Evolutionary conservation across 1,140 invertebrate species (phyloP).

Genomic region (Drosophila kikkawai): DNA sequence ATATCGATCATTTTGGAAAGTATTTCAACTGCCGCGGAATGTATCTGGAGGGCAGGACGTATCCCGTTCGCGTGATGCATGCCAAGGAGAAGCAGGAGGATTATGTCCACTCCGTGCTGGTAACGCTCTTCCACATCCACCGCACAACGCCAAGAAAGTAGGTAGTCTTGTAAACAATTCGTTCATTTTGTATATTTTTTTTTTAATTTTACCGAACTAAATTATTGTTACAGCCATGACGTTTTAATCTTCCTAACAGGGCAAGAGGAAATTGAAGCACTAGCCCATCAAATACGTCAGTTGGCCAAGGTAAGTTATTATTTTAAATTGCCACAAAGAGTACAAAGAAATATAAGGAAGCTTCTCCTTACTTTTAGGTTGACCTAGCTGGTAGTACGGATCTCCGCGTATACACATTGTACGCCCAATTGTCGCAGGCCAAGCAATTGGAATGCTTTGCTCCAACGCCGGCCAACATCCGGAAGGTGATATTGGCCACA

Average conservation of each 20-base stretch:
- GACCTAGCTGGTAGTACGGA: constrained; percentile 64
- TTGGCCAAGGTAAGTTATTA: constrained; percentile 88
- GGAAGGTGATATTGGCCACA: constrained; percentile 98
- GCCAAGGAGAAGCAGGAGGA: constrained; percentile 92
- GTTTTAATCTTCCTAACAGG: constrained; percentile 99
- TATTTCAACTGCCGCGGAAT: constrained; percentile 96
- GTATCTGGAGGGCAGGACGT: constrained; percentile 95
- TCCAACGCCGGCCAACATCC: constrained; percentile 87
- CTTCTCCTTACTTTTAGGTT: constrained; percentile 10
- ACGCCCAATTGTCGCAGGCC: constrained; percentile 91
- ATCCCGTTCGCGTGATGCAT: constrained; percentile 93
- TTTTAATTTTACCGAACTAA: too few relatives aligned
- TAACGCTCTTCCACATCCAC: constrained; percentile 97
- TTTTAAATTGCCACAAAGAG: neutral
- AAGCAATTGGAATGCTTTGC: constrained; percentile 93
- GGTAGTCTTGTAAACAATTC: constrained; percentile 62
- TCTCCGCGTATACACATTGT: constrained; percentile 92
- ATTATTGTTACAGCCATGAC: constrained; percentile 88
- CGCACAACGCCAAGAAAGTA: constrained; percentile 92
- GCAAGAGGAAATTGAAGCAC: constrained; percentile 98
- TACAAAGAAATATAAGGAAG: neutral
- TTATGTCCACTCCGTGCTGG: constrained; percentile 92
- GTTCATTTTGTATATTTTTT: too few relatives aligned
- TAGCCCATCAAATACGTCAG: constrained; percentile 91
- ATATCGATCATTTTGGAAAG: constrained; percentile 95